phyloP scores from a whole-genome alignment of 2,797 vertebrate genomes.

The Paratrypauchen microcephalus region DNA sequence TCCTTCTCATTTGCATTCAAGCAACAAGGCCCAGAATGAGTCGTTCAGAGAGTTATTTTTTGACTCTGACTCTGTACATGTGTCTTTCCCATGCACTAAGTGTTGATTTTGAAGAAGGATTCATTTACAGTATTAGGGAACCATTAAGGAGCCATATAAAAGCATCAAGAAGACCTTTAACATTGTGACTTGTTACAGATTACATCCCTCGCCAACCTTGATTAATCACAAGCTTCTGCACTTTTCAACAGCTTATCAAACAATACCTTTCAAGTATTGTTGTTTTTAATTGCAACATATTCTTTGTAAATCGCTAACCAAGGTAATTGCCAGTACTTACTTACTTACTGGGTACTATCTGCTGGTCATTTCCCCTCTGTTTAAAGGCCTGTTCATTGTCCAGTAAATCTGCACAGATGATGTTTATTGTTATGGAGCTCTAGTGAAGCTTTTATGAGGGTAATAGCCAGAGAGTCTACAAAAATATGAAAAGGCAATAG shows the following conservation, averaged over 20 bases:
- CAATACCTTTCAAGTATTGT: too few species aligned
- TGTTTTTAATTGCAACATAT: not conserved
- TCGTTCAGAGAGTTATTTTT: too few species aligned
- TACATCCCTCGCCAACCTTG: not conserved
- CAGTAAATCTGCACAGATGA: not conserved
- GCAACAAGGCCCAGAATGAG: too few species aligned
- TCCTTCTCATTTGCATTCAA: too few species aligned
- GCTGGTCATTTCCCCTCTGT: not conserved
- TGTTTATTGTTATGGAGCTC: not conserved
- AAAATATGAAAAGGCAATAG: constrained; percentile 9
- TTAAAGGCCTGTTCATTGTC: not conserved
- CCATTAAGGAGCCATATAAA: too few species aligned
- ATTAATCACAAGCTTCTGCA: not conserved
- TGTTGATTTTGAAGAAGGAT: too few species aligned
- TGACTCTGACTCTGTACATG: too few species aligned
- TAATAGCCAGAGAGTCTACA: not conserved
- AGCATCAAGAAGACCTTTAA: too few species aligned
- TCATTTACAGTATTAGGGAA: too few species aligned
- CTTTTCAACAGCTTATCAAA: not conserved
- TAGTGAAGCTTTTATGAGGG: constrained; percentile 4
- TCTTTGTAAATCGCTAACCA: not conserved
- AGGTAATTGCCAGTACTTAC: not conserved
- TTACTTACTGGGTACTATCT: not conserved
- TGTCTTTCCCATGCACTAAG: too few species aligned
- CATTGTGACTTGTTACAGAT: not conserved